These are phyloP conservation scores for Drosophila ercepeae DNA, from an alignment of 1,140 invertebrate genomes.

Conservation along the genomic window DNA sequence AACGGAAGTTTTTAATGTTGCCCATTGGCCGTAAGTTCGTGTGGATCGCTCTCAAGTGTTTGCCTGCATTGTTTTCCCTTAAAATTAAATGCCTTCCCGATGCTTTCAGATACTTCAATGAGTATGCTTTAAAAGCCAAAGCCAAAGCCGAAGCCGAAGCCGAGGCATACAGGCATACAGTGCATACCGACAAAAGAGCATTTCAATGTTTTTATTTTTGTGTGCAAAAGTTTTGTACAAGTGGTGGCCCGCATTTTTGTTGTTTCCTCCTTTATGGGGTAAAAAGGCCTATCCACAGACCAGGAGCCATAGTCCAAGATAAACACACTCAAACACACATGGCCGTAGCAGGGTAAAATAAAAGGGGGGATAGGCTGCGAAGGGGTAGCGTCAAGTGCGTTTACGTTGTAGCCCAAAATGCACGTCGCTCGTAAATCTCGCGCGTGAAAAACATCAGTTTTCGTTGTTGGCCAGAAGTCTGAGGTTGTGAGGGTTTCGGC, in stretches of 20 bases:
- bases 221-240: constrained; percentile 43
- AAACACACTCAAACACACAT: constrained; percentile 53
- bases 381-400: constrained; percentile 59
- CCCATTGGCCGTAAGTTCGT: constrained; percentile 64
- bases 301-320: constrained; percentile 56
- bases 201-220: constrained; percentile 58
- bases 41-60: constrained; percentile 23
- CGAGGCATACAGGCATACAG: neutral
- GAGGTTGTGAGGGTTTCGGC: constrained; percentile 23
- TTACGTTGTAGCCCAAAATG: constrained; percentile 71
- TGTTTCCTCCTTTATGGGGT: constrained; percentile 41
- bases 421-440: constrained; percentile 76
- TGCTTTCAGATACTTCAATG: constrained; percentile 38
- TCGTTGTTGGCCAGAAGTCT: constrained; percentile 45
- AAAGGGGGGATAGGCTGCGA: constrained; percentile 4
- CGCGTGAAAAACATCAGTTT: constrained; percentile 77
- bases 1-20: constrained; percentile 82
- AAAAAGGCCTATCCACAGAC: constrained; percentile 62
- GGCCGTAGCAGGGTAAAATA: constrained; percentile 2
- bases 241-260: constrained; percentile 72
- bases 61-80: constrained; percentile 61
- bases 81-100: constrained; percentile 70
- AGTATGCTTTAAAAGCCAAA: constrained; percentile 49
- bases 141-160: neutral
- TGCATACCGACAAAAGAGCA: constrained; percentile 51